A percentile compares a stretch with the other conserved stretches of the same genome.
Evolutionary conservation across 2,888 invertebrate species (phyloP).

Genomic region (Theretra japonica): DNA sequence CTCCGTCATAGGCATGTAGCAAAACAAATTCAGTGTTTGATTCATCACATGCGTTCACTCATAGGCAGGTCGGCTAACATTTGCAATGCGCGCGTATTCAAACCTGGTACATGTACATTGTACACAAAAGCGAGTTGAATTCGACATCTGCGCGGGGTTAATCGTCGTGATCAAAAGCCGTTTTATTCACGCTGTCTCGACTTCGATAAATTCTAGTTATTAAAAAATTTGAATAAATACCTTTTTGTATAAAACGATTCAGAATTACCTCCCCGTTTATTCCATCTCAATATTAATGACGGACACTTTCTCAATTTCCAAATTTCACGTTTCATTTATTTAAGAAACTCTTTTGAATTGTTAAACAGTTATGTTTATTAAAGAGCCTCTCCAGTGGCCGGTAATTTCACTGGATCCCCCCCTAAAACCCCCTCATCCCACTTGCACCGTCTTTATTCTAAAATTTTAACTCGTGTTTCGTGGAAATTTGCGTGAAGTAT

Average conservation of each 20-base stretch:
- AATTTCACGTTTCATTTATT: constrained; percentile 28
- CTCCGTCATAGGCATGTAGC: background rate
- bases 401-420: constrained; percentile 6
- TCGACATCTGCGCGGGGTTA: background rate
- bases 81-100: background rate
- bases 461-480: constrained; percentile 18
- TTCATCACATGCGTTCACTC: background rate
- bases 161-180: constrained; percentile 10
- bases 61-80: background rate
- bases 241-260: constrained; percentile 21
- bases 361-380: constrained; percentile 27
- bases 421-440: background rate
- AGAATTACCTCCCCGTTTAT: constrained; percentile 20
- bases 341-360: constrained; percentile 27
- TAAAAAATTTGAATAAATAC: constrained; percentile 27
- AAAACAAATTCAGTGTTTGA: constrained; percentile 1
- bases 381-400: constrained; percentile 25
- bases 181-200: constrained; percentile 13
- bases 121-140: background rate
- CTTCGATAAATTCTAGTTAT: constrained; percentile 20
- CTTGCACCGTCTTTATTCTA: constrained; percentile 6
- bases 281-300: constrained; percentile 27
- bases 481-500: background rate
- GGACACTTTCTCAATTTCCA: constrained; percentile 26
- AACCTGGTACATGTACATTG: background rate